phyloP scores from a whole-genome alignment of 2,113 vertebrate genomes.

The Asarcornis scutulata region DNA sequence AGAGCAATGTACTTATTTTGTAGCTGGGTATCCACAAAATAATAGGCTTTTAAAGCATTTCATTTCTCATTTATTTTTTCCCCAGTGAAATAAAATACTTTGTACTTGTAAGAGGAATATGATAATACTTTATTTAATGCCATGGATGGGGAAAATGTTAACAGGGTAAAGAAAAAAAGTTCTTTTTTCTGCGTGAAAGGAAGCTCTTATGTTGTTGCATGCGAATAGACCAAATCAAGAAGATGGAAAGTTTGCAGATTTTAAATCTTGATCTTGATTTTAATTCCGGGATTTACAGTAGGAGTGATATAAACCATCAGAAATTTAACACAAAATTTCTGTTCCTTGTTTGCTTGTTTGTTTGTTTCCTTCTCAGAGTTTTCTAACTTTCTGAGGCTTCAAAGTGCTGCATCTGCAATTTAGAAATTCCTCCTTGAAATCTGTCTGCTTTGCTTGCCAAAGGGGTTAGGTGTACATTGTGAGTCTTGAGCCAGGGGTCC shows the following conservation, averaged over 20 bases:
- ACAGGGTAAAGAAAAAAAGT: neutral
- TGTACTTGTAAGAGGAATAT: neutral
- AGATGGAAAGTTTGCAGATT: neutral
- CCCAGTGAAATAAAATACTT: neutral
- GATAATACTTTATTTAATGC: neutral
- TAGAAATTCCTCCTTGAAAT: neutral
- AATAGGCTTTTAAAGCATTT: neutral
- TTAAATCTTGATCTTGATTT: neutral
- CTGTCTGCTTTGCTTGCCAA: neutral
- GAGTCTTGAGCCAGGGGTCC: neutral
- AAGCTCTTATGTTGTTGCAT: neutral
- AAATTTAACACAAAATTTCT: neutral
- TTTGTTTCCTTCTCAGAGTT: neutral
- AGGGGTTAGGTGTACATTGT: fast-evolving
- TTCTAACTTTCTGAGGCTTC: neutral
- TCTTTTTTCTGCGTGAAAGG: neutral
- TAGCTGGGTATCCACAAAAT: neutral
- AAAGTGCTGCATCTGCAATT: fast-evolving
- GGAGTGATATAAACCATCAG: neutral
- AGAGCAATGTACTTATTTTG: neutral
- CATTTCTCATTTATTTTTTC: neutral
- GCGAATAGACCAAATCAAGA: neutral
- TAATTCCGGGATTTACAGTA: neutral
- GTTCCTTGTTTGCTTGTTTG: neutral
- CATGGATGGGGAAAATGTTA: neutral